phyloP scores from a whole-genome alignment of 2,113 vertebrate genomes.

The Microcebus ravelobensis region DNA sequence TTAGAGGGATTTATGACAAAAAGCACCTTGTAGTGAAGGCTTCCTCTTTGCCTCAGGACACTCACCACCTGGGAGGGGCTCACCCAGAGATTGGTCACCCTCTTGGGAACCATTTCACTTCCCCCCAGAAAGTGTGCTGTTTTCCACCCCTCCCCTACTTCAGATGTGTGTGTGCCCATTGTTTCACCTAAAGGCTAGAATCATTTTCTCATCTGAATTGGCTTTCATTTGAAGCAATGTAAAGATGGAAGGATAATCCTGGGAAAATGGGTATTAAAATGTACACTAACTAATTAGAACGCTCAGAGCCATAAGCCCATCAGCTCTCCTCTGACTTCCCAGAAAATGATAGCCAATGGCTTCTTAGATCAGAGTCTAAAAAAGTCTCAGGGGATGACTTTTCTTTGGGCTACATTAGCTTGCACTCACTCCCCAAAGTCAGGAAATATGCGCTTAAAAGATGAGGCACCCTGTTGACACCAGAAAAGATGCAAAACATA shows the following conservation, averaged over 20 bases:
- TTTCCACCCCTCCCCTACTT: not conserved
- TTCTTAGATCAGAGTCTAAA: not conserved
- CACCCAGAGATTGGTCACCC: not conserved
- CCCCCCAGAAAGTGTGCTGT: not conserved
- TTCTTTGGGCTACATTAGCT: not conserved
- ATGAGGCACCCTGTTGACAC: not conserved
- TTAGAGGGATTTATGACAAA: constrained; percentile 14
- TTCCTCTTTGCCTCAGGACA: not conserved
- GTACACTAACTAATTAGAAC: not conserved
- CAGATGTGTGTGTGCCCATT: not conserved
- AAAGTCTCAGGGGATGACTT: not conserved
- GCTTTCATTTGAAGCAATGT: not conserved
- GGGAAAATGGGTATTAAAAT: not conserved
- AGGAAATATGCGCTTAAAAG: not conserved
- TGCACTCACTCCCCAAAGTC: not conserved
- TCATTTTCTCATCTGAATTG: constrained; percentile 15
- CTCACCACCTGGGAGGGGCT: not conserved
- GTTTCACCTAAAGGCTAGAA: constrained; percentile 19
- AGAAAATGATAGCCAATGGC: not conserved
- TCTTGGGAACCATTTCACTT: not conserved
- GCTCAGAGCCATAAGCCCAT: not conserved
- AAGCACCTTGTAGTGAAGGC: not conserved
- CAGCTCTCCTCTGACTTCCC: not conserved
- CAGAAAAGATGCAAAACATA: not conserved
- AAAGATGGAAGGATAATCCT: not conserved